These are phyloP conservation scores for Penaeus chinensis DNA, from an alignment of 1,140 invertebrate species.

Conservation along the genomic window DNA sequence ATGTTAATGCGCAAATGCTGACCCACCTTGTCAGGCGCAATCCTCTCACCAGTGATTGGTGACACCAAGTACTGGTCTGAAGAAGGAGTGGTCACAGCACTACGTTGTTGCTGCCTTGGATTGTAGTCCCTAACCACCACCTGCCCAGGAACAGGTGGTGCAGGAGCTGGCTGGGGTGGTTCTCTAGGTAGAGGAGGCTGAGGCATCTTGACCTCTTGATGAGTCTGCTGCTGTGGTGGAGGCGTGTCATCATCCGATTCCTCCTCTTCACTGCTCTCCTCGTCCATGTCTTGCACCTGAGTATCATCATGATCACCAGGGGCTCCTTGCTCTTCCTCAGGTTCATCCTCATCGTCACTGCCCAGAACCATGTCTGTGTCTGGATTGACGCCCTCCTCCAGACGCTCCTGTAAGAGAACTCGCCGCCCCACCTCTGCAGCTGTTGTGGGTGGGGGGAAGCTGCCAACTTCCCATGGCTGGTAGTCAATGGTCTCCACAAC, in stretches of 20 bases:
- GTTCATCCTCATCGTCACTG: slow-evolving; percentile 77
- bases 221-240: slow-evolving; percentile 27
- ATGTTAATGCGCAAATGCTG: slow-evolving; percentile 98
- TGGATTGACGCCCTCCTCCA: slow-evolving; percentile 72
- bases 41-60: slow-evolving; percentile 96
- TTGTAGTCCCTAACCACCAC: slow-evolving; percentile 98
- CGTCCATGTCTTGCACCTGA: slow-evolving; percentile 87
- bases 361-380: slow-evolving; percentile 81
- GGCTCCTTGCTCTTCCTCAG: slow-evolving; percentile 66
- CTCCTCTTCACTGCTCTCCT: slow-evolving; percentile 80
- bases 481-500: slow-evolving; percentile 99
- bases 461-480: slow-evolving; percentile 94
- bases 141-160: slow-evolving; percentile 84
- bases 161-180: slow-evolving; percentile 82
- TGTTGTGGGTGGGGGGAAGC: slow-evolving; percentile 96
- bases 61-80: slow-evolving; percentile 95
- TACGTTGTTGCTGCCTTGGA: slow-evolving; percentile 77
- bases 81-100: slow-evolving; percentile 65
- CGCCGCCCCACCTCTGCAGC: slow-evolving; percentile 96
- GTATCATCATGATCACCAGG: slow-evolving; percentile 69
- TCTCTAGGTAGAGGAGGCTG: slow-evolving; percentile 68
- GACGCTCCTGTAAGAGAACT: slow-evolving; percentile 77
- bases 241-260: slow-evolving; percentile 69
- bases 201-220: slow-evolving; percentile 49
- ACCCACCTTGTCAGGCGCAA: slow-evolving; percentile 95